Percentiles rank a stretch among this genome's conserved stretches.
phyloP scores from a whole-genome alignment of 2,797 vertebrate genomes.

The Podarcis siculus region DNA sequence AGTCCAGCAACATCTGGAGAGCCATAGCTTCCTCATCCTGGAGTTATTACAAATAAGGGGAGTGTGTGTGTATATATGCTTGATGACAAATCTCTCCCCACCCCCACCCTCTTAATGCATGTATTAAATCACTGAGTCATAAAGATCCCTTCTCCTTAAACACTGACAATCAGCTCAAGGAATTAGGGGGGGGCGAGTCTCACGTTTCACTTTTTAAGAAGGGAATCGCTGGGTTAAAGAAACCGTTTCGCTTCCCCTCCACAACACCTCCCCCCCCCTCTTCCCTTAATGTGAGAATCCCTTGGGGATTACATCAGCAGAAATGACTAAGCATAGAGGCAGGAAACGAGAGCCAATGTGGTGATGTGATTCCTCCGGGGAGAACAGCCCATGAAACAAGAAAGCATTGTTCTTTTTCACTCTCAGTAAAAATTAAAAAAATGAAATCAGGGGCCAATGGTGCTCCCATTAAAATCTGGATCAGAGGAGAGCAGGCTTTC shows the following conservation, averaged over 20 bases:
- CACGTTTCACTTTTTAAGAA: not conserved
- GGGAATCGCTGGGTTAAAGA: not conserved
- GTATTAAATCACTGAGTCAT: not conserved
- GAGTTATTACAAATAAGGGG: not conserved
- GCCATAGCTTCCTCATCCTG: too few species aligned
- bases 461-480: not conserved
- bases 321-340: constrained; percentile 56
- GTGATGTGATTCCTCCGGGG: constrained; percentile 65
- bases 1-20: not conserved
- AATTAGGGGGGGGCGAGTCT: not conserved
- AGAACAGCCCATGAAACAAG: constrained; percentile 60
- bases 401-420: constrained; percentile 68
- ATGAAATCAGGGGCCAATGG: not conserved
- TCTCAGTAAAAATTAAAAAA: constrained; percentile 21
- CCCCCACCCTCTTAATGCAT: not conserved
- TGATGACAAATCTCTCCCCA: constrained; percentile 12
- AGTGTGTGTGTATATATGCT: not conserved
- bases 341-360: constrained; percentile 62
- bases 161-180: not conserved
- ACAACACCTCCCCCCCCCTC: not conserved
- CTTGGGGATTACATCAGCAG: constrained; percentile 68
- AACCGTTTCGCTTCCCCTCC: not conserved
- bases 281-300: not conserved
- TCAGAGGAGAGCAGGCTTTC: not conserved
- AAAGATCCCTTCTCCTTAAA: too few species aligned